These are phyloP conservation scores for Dysmachus trigonus DNA, from an alignment of 2,888 invertebrate genomes.

Conservation along the genomic window DNA sequence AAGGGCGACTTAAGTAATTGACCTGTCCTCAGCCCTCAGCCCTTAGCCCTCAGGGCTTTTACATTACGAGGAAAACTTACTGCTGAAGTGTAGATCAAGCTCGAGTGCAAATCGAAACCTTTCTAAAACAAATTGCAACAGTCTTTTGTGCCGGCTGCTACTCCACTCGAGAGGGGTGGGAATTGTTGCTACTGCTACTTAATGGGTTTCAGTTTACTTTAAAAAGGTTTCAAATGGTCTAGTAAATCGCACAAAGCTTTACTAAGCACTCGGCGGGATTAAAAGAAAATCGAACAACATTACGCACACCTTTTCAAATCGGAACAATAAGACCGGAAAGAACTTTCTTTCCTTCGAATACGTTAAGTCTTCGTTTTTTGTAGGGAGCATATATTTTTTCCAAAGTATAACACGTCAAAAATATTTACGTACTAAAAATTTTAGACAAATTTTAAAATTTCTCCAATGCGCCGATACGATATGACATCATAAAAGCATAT, in stretches of 20 bases:
- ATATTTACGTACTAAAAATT: no score
- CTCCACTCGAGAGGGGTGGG: background rate
- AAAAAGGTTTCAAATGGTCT: background rate
- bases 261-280: background rate
- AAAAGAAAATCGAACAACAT: background rate
- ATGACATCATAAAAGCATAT: no score
- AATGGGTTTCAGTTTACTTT: background rate
- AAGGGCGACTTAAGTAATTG: background rate
- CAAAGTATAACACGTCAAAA: background rate
- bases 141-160: background rate
- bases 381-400: no score
- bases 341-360: background rate
- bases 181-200: background rate
- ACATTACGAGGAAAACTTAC: background rate
- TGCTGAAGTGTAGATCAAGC: background rate
- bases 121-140: background rate
- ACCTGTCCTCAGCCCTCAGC: background rate
- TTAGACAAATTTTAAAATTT: no score
- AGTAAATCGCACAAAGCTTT: background rate
- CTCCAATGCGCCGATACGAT: no score
- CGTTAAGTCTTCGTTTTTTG: background rate
- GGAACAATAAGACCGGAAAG: background rate
- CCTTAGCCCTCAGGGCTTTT: background rate
- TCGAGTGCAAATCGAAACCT: background rate
- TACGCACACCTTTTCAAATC: background rate